phyloP scores from a whole-genome alignment of 2,888 invertebrate genomes.

The Itoplectis maculator region DNA sequence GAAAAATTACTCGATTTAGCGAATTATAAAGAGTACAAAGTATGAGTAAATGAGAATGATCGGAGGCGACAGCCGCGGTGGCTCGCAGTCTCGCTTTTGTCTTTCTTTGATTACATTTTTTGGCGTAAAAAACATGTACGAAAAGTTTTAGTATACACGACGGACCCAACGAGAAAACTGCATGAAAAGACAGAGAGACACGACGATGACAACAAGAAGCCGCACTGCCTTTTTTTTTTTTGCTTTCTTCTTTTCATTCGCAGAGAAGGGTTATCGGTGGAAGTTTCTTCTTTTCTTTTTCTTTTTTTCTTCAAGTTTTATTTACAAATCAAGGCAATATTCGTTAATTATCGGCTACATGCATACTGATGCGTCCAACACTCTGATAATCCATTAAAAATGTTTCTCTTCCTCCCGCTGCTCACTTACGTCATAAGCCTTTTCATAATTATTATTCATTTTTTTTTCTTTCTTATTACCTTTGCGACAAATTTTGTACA shows the following conservation, averaged over 20 bases:
- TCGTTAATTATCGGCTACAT: constrained; percentile 78
- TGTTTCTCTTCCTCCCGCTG: constrained; percentile 63
- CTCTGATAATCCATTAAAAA: constrained; percentile 74
- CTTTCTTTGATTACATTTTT: constrained; percentile 43
- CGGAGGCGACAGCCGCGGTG: constrained; percentile 50
- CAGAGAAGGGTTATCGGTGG: constrained; percentile 74
- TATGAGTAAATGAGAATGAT: constrained; percentile 52
- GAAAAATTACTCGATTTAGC: constrained; percentile 77
- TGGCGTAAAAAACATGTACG: constrained; percentile 62
- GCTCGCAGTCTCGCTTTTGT: constrained; percentile 19
- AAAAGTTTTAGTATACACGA: constrained; percentile 47
- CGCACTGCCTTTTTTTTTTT: constrained; percentile 13
- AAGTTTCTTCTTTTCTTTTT: too few species aligned
- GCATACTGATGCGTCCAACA: constrained; percentile 74
- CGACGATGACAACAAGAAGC: constrained; percentile 46
- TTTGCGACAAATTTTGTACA: constrained; percentile 76
- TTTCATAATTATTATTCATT: constrained; percentile 43
- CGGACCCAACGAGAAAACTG: constrained; percentile 47
- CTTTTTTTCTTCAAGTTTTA: constrained; percentile 78
- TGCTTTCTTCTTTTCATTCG: constrained; percentile 44
- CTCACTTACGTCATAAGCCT: constrained; percentile 61
- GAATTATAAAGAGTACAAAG: constrained; percentile 72
- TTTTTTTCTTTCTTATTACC: constrained; percentile 42
- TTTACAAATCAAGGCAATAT: constrained; percentile 85
- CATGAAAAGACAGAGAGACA: constrained; percentile 49